These are phyloP conservation scores for Batillaria attramentaria DNA, from an alignment of 1,140 invertebrate species.

Conservation along the genomic window DNA sequence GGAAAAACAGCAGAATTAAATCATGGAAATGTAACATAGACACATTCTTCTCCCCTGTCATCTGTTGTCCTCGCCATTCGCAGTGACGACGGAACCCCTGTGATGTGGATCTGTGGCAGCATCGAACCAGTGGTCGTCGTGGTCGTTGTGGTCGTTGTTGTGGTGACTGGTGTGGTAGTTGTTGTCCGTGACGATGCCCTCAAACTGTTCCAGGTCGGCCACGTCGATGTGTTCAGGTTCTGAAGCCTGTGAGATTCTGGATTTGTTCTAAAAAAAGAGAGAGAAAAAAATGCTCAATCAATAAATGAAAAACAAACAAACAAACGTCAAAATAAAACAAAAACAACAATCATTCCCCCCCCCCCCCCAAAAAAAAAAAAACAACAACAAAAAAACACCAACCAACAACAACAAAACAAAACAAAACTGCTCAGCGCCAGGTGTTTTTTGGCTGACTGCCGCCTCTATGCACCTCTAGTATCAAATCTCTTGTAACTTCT, in stretches of 20 bases:
- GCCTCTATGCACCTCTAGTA: too few relatives aligned
- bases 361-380: not conserved
- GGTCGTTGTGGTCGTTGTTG: not conserved
- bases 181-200: not conserved
- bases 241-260: not conserved
- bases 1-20: not conserved
- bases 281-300: not conserved
- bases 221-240: constrained; percentile 9
- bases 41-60: not conserved
- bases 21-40: not conserved
- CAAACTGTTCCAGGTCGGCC: constrained; percentile 11
- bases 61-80: not conserved
- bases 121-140: constrained; percentile 18
- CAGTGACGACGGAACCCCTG: not conserved
- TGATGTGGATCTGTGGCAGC: not conserved
- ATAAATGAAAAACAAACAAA: not conserved
- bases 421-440: too few relatives aligned
- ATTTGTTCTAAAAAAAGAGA: not conserved
- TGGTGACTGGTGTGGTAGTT: not conserved
- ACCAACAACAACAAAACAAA: not conserved
- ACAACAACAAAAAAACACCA: not conserved
- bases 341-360: not conserved
- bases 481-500: too few relatives aligned
- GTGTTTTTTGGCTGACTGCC: too few relatives aligned
- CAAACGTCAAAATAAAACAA: not conserved